A percentile compares a stretch with the other conserved stretches of the same genome.
Conservation (phyloP, 2,113 vertebrate genomes). For the Chelonoidis abingdonii region DNA sequence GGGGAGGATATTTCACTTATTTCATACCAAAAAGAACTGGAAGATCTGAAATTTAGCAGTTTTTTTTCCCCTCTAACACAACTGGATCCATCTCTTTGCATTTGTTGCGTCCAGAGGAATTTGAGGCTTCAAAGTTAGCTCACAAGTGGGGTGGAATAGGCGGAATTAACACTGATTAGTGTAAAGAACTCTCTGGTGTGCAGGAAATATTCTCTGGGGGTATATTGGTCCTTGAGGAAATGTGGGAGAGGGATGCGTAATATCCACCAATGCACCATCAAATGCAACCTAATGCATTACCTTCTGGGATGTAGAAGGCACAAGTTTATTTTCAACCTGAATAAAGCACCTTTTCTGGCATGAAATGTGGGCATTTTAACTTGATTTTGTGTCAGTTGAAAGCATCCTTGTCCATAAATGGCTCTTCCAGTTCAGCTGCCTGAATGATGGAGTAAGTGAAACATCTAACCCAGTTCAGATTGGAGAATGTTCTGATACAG, state of each 20-base stretch:
- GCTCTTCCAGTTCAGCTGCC: not conserved
- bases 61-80: not conserved
- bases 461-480: not conserved
- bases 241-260: rapidly evolving
- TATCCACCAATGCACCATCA: not conserved
- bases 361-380: not conserved
- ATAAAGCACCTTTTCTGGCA: not conserved
- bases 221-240: not conserved
- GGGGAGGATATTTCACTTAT: not conserved
- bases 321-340: not conserved
- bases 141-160: not conserved
- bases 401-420: not conserved
- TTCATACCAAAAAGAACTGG: rapidly evolving
- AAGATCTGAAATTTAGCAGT: not conserved
- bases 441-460: not conserved
- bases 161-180: not conserved
- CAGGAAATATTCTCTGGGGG: not conserved
- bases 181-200: not conserved
- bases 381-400: not conserved
- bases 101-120: not conserved
- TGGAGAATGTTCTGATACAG: not conserved
- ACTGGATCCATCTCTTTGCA: not conserved
- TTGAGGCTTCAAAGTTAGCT: not conserved
- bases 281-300: rapidly evolving
- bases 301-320: not conserved